phyloP scores from a whole-genome alignment of 2,888 invertebrate genomes.

The Aphrophora alni region DNA sequence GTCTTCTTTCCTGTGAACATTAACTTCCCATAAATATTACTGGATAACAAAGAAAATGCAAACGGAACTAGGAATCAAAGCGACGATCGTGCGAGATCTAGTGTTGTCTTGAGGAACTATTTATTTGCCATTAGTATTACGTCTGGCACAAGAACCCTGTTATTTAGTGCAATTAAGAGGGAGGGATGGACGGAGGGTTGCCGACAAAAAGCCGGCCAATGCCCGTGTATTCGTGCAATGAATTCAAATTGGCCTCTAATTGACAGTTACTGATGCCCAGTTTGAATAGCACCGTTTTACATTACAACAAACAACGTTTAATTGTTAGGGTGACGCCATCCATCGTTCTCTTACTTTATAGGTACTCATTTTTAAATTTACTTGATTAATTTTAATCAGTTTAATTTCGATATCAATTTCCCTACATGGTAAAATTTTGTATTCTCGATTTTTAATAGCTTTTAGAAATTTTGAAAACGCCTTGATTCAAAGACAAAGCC shows the following conservation, averaged over 20 bases:
- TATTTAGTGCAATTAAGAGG: not conserved
- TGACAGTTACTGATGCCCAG: not conserved
- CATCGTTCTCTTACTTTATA: too few relatives aligned
- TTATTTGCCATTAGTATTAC: not conserved
- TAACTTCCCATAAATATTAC: too few relatives aligned
- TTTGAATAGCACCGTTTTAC: not conserved
- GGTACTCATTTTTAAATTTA: too few relatives aligned
- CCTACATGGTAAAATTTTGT: too few relatives aligned
- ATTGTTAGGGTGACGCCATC: not conserved
- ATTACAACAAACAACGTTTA: not conserved
- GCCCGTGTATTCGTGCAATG: not conserved
- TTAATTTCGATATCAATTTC: too few relatives aligned
- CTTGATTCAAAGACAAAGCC: too few relatives aligned
- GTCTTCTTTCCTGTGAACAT: too few relatives aligned
- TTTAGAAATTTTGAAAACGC: too few relatives aligned
- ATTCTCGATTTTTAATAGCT: too few relatives aligned
- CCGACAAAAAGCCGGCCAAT: constrained; percentile 6
- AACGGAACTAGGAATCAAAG: too few relatives aligned
- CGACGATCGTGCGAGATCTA: not conserved
- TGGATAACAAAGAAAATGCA: too few relatives aligned
- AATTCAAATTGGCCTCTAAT: not conserved
- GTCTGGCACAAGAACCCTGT: not conserved
- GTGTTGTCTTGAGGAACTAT: not conserved
- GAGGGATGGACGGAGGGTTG: not conserved
- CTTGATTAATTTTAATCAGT: too few relatives aligned